These are phyloP conservation scores for Echinarachnius parma DNA, from an alignment of 53 echinoderm and acorn worm genomes.

Conservation along the genomic window DNA sequence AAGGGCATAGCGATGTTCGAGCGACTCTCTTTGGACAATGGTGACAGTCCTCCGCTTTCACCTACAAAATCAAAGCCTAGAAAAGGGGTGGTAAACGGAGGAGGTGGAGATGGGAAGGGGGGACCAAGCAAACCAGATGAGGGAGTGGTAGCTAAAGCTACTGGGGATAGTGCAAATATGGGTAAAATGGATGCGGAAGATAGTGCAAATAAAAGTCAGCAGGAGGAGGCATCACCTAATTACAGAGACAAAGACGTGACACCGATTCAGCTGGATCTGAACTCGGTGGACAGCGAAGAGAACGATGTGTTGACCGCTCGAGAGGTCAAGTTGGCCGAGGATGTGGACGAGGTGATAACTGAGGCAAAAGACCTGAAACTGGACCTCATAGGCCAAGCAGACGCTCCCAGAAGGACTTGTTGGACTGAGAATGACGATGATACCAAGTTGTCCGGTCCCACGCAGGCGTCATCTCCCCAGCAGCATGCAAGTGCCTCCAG, in stretches of 20 bases:
- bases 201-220: conserved; percentile 1
- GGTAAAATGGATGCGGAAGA: background rate
- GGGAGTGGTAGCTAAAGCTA: background rate
- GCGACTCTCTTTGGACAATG: conserved; percentile 3
- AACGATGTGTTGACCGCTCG: conserved; percentile 38
- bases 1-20: background rate
- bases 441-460: background rate
- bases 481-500: background rate
- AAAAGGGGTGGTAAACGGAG: conserved; percentile 11
- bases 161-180: background rate
- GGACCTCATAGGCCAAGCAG: background rate
- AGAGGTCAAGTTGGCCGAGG: conserved; percentile 22
- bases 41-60: conserved; percentile 4
- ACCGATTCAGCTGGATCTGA: conserved; percentile 41
- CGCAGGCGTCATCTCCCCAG: background rate
- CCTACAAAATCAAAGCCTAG: no score
- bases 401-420: conserved; percentile 12
- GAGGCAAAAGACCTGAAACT: background rate
- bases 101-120: background rate
- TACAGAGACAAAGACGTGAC: background rate
- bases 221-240: conserved; percentile 1
- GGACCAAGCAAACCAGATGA: conserved; percentile 9
- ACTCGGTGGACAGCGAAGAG: conserved; percentile 36
- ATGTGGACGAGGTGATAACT: background rate
- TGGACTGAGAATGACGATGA: conserved; percentile 11